Conservation (phyloP, 2,888 invertebrate genomes). For the Criorhina ranunculi region DNA sequence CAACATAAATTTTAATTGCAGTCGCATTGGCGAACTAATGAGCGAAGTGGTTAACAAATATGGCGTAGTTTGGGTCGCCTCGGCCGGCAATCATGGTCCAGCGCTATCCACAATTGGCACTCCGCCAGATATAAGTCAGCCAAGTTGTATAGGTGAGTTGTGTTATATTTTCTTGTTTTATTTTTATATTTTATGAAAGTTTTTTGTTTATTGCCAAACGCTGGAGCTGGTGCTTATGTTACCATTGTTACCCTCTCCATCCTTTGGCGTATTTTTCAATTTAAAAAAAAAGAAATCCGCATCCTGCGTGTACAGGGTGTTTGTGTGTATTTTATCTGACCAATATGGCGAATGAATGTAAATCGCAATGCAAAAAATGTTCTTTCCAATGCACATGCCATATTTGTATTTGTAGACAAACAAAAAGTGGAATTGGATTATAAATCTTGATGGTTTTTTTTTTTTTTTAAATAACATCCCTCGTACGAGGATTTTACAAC, state of each 20-base stretch:
- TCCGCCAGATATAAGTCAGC: slow-evolving; percentile 93
- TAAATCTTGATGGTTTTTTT: slow-evolving; percentile 59
- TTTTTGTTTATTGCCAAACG: slow-evolving; percentile 69
- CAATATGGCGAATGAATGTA: slow-evolving; percentile 59
- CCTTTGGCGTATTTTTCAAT: slow-evolving; percentile 47
- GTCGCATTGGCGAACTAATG: slow-evolving; percentile 93
- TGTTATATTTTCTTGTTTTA: slow-evolving; percentile 35
- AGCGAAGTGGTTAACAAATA: slow-evolving; percentile 95
- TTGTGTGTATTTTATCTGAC: slow-evolving; percentile 29
- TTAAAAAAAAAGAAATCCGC: slow-evolving; percentile 39
- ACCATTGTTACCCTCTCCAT: slow-evolving; percentile 14
- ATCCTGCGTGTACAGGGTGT: slow-evolving; percentile 9
- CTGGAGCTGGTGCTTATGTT: slow-evolving; percentile 9
- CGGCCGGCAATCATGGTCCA: slow-evolving; percentile 94
- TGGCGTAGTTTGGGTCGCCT: slow-evolving; percentile 96
- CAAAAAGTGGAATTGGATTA: slow-evolving; percentile 42
- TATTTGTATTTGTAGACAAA: slow-evolving; percentile 26
- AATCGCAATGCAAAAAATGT: slow-evolving; percentile 31
- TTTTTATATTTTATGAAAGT: slow-evolving; percentile 19
- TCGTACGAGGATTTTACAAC: slow-evolving; percentile 43
- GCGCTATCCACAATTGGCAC: slow-evolving; percentile 95
- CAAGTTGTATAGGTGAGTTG: slow-evolving; percentile 90
- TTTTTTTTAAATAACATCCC: slow-evolving; percentile 28
- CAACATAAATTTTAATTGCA: slow-evolving; percentile 83
- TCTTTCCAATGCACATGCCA: slow-evolving; percentile 29